Evolutionary conservation across 1,140 invertebrate species (phyloP), one percentile per base, ranked within the genome.

Genomic region (Drosophila nebulosa): DNA sequence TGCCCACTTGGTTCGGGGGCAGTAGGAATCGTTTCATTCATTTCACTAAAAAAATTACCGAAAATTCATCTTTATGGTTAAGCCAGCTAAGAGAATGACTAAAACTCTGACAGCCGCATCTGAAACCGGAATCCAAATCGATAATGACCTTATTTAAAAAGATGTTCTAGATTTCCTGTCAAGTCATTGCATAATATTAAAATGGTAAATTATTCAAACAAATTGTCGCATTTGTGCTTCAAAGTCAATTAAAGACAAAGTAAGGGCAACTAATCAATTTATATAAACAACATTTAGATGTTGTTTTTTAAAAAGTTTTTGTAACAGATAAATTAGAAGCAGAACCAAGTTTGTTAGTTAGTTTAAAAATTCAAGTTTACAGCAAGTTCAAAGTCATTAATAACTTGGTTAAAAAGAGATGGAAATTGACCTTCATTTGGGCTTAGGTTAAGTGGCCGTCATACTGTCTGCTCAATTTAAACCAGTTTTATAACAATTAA

Each of bases 381-480:
- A n/a, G 30, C 30, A 32, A 32, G 30, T 35, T 50, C 9, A 53
- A 64, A 10, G 3, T 32, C 1, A 36, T 52, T 57, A 9, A 14
- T 36, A 27, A 32, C 63, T 53, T 39, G 51, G 36, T 70, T 72
- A 64, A 53, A 64, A 73, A 39, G 18, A 46, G 24, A 22, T 64
- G 71, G 18, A 57, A 52, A 64, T 72, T 73, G 63, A 18, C 69
- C 71, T 72, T 72, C 63, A 57, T 50, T 64, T 39, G 35, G 52
- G 10, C 21, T 46, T 46, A 46, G 39, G 39, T 21, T 46, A 1
- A 46, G 39, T 46, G 5, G 52, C 35, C 46, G 69, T 36, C 70
- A 36, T 24, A 46, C 35, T 50, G 62, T 60, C 55, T 66, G 22
- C 9, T 36, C 1, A 66, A 55, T 51, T 27, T 10, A 67, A 74